Base-by-base conservation (phyloP, 2,113 vertebrate species). In the Bubalus kerabau region DNA sequence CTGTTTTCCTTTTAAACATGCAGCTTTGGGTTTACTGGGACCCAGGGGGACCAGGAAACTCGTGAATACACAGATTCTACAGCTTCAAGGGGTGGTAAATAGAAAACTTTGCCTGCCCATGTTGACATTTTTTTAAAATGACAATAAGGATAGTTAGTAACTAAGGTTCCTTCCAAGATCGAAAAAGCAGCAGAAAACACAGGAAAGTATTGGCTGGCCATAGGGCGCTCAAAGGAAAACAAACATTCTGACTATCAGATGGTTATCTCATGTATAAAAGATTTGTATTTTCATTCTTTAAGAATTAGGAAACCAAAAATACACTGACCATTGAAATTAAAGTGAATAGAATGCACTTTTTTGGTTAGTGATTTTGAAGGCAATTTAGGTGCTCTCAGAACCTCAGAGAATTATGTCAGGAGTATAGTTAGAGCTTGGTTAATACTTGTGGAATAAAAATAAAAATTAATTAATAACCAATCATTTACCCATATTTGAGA, bases 11-110 rank as follows among this genome's bases (percentile, higher is more conserved):
- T 95, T 91, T 78, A 92, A 85, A 96, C 30, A 90, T 2, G 3
- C 92, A 95, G 97, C 67, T 96, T 95, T 96, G 3, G 71, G 88
- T 91, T 84, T 92, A 12, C 93, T 94, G 90, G 87, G 86, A 87
- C 89, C 92, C 24, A 46, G 8, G 0, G 87, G 92, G 87, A 59
- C 50, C 30, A 0, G 94, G 83, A 86, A 97, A 95, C 52, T 80
- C 90, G 94, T n/a, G 87, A 91, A 90, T 84, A 82, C 24, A 19
- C 9, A 76, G 83, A 40, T 87, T 78, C 40, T 36, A 94, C 46
- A 98, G 43, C 90, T 96, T 97, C 13, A 97, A 83, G 15, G 32
- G 8, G 26, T 2, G 97, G 50, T 32, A 83, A 54, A 57, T 83
- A 89, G 64, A 98, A 96, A 93, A 80, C 11, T 62, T 54, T 24